These are phyloP conservation scores for Sebastes fasciatus DNA, from an alignment of 2,113 vertebrate species.

Conservation along the genomic window DNA sequence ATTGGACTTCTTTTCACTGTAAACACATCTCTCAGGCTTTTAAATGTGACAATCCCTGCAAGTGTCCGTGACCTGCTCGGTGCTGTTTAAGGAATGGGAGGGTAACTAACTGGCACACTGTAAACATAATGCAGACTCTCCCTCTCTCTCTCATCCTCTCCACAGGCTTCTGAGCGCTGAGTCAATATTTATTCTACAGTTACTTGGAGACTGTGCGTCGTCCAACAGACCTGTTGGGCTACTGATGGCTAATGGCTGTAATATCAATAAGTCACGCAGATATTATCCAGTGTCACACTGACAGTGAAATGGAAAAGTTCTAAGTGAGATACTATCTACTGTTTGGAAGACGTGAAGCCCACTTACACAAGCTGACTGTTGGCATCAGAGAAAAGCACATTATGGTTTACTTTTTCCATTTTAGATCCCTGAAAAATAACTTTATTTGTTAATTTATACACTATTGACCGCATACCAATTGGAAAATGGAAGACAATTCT, in stretches of 20 bases:
- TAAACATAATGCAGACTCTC: conserved; percentile 28
- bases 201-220: conserved; percentile 40
- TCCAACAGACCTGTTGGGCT: conserved; percentile 4
- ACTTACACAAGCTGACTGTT: not conserved
- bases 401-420: not conserved
- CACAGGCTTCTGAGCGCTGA: not conserved
- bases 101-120: not conserved
- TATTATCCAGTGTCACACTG: conserved; percentile 27
- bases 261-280: conserved; percentile 34
- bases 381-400: not conserved
- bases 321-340: not conserved
- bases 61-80: conserved; percentile 9
- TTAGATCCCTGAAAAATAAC: not conserved
- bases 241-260: conserved; percentile 25
- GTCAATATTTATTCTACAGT: conserved; percentile 69
- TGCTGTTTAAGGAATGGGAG: not conserved
- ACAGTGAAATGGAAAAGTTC: conserved; percentile 35
- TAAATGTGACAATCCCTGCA: not conserved
- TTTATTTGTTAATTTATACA: not conserved
- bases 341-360: conserved; percentile 7
- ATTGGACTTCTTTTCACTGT: not conserved
- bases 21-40: conserved; percentile 9
- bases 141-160: conserved; percentile 13
- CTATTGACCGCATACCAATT: no score
- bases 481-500: no score